Conservation (phyloP, 2,113 vertebrate species). For the Chitala chitala region DNA sequence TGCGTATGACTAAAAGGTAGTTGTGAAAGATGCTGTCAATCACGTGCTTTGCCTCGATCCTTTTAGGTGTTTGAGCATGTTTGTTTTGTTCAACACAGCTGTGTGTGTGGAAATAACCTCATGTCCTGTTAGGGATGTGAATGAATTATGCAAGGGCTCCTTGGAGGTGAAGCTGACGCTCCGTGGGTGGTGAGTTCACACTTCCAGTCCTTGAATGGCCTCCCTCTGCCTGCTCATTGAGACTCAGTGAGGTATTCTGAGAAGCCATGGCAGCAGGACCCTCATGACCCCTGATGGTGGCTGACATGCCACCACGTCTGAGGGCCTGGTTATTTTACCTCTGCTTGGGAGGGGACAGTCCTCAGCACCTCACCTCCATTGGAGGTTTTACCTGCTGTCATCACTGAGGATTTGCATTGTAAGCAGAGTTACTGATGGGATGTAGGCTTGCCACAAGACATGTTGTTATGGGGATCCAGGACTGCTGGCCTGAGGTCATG, state of each 20-base stretch:
- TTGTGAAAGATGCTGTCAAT: not conserved
- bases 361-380: too few species aligned
- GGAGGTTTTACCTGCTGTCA: not conserved
- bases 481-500: not conserved
- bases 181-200: not conserved
- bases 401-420: not conserved
- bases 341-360: not conserved
- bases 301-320: not conserved
- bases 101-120: not conserved
- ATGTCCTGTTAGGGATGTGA: not conserved
- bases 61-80: not conserved
- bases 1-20: slow-evolving; percentile 13
- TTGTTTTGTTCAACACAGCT: not conserved
- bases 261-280: not conserved
- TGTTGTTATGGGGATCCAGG: not conserved
- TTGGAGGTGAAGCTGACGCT: not conserved
- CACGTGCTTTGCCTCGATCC: not conserved
- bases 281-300: too few species aligned
- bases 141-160: slow-evolving; percentile 17
- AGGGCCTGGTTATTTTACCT: not conserved
- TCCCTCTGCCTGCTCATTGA: not conserved
- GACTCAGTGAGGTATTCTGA: not conserved
- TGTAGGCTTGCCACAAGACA: too few species aligned
- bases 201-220: not conserved
- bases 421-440: not conserved